Evolutionary conservation across 2,888 invertebrate species (phyloP).

Genomic region (Andricus curvator): DNA sequence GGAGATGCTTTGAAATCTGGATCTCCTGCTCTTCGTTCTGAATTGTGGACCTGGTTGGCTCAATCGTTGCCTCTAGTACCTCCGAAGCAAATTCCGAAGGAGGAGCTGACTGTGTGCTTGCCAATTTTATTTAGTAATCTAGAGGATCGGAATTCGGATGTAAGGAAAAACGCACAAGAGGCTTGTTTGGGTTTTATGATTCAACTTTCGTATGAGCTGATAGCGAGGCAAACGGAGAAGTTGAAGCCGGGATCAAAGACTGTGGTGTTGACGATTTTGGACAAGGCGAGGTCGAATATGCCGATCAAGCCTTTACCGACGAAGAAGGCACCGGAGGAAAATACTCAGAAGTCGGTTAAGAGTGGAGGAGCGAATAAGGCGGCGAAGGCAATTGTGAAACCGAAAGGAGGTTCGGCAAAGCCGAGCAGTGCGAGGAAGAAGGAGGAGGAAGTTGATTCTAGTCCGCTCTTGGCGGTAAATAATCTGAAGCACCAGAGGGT

Average conservation of each 20-base stretch:
- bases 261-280: constrained; percentile 88
- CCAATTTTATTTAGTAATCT: constrained; percentile 89
- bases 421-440: constrained; percentile 83
- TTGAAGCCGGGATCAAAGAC: constrained; percentile 89
- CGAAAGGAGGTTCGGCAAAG: constrained; percentile 79
- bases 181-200: constrained; percentile 95
- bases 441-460: constrained; percentile 89
- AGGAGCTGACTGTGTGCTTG: constrained; percentile 89
- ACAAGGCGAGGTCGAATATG: constrained; percentile 91
- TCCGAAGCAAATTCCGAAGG: constrained; percentile 87
- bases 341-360: constrained; percentile 80
- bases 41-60: constrained; percentile 92
- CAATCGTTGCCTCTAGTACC: constrained; percentile 89
- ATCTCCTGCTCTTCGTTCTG: constrained; percentile 89
- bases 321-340: constrained; percentile 81
- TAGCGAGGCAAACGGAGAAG: constrained; percentile 88
- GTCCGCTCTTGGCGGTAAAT: constrained; percentile 85
- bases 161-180: constrained; percentile 93
- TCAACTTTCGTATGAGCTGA: constrained; percentile 90
- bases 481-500: constrained; percentile 95
- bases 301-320: constrained; percentile 89
- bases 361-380: constrained; percentile 80
- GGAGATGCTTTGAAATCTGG: constrained; percentile 91
- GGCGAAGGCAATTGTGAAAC: constrained; percentile 79
- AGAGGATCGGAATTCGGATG: constrained; percentile 95